These are phyloP conservation scores for Crotalus helleri DNA, from an alignment of 2,113 vertebrate species.

Conservation along the genomic window DNA sequence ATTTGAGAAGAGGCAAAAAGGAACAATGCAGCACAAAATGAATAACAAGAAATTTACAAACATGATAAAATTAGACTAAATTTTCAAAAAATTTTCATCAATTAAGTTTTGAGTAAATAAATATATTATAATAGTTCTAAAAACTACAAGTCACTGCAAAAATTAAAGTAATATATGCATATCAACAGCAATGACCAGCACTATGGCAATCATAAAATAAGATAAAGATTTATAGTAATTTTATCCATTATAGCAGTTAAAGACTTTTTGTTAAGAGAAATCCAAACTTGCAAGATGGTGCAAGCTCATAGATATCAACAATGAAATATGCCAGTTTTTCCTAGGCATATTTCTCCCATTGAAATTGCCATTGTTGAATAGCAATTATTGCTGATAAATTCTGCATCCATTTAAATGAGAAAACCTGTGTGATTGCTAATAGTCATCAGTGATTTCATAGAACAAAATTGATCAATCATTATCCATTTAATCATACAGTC, in stretches of 20 bases:
- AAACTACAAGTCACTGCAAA: not conserved
- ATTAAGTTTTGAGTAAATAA: not conserved
- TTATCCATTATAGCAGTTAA: not conserved
- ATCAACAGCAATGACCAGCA: not conserved
- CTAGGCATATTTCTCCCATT: not conserved
- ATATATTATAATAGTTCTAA: not conserved
- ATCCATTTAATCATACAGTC: not conserved
- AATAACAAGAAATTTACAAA: not conserved
- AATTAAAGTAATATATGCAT: not conserved
- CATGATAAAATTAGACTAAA: not conserved
- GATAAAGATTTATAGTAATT: not conserved
- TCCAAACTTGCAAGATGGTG: not conserved
- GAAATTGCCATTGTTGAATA: not conserved
- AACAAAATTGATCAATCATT: not conserved
- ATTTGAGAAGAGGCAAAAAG: not conserved
- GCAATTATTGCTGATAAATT: not conserved
- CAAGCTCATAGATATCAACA: not conserved
- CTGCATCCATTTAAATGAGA: not conserved
- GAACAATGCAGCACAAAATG: not conserved
- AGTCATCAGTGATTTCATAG: not conserved
- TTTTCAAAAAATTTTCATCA: not conserved
- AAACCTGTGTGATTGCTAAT: not conserved
- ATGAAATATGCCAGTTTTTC: not conserved
- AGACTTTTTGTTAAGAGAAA: not conserved
- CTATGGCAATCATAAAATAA: not conserved